Conservation (phyloP, 2,888 invertebrate genomes). For the Dicyrtomina minuta region DNA sequence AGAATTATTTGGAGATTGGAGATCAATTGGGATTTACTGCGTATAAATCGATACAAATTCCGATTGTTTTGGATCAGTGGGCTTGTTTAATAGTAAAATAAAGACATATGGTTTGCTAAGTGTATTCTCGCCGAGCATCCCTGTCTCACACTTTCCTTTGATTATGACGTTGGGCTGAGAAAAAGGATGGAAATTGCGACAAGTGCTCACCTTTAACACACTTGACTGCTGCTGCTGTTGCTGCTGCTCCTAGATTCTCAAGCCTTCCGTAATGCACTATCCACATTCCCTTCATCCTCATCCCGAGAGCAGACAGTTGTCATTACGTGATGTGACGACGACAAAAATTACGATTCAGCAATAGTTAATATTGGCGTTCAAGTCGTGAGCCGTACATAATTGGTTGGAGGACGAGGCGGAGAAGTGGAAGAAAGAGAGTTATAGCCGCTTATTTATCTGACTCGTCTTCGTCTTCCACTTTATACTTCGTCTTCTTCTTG, state of each 20-base stretch:
- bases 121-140: too few relatives aligned
- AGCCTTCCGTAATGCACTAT: conserved; percentile 11
- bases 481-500: not conserved
- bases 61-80: not conserved
- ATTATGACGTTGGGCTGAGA: conserved; percentile 14
- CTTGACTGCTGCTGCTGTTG: conserved; percentile 1
- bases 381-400: conserved; percentile 29
- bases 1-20: not conserved
- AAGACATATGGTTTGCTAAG: too few relatives aligned
- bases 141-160: not conserved
- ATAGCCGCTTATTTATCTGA: conserved; percentile 17
- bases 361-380: conserved; percentile 26
- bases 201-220: conserved; percentile 16
- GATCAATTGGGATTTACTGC: not conserved
- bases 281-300: too few relatives aligned
- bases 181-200: conserved; percentile 25
- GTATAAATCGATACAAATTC: not conserved
- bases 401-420: conserved; percentile 17
- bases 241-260: not conserved
- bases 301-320: conserved; percentile 19
- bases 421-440: conserved; percentile 2
- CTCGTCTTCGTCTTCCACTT: not conserved
- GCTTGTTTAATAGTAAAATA: too few relatives aligned
- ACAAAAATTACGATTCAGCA: conserved; percentile 27
- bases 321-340: conserved; percentile 25